Evolutionary conservation across 2,888 invertebrate species (phyloP).

Genomic region (Coremacera marginata): DNA sequence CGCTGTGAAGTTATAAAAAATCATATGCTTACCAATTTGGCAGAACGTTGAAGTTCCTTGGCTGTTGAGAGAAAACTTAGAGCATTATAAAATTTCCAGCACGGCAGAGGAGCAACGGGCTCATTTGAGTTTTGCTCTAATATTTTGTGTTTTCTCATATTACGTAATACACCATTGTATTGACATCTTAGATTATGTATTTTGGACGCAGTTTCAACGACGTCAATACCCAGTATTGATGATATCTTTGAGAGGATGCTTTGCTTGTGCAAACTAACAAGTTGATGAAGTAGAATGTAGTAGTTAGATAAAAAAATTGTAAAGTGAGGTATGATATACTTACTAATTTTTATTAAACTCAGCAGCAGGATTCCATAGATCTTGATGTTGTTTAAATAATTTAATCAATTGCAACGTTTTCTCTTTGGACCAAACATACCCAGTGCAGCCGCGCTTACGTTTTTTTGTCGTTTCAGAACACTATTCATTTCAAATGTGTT

Average conservation of each 20-base stretch:
- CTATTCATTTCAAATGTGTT: neutral
- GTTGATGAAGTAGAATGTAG: neutral
- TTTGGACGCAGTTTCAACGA: neutral
- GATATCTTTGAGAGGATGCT: neutral
- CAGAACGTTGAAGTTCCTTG: neutral
- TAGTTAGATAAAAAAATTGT: neutral
- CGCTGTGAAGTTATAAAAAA: neutral
- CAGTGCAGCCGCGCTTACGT: conserved; percentile 25
- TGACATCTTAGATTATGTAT: conserved; percentile 27
- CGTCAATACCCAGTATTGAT: neutral
- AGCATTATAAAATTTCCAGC: conserved; percentile 22
- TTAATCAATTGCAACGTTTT: conserved; percentile 9
- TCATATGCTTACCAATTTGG: neutral
- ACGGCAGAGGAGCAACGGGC: neutral
- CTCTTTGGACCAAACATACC: conserved; percentile 13
- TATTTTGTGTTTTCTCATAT: neutral
- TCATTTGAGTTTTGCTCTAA: neutral
- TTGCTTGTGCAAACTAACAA: neutral
- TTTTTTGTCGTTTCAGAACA: neutral
- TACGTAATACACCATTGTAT: conserved; percentile 12
- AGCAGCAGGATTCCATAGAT: conserved; percentile 10
- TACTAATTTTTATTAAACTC: conserved; percentile 10
- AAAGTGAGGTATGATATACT: neutral
- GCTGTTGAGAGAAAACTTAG: conserved; percentile 8
- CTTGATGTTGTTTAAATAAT: neutral